Conservation (phyloP, 1,140 invertebrate genomes). For the Trachymyrmex cornetzi region DNA sequence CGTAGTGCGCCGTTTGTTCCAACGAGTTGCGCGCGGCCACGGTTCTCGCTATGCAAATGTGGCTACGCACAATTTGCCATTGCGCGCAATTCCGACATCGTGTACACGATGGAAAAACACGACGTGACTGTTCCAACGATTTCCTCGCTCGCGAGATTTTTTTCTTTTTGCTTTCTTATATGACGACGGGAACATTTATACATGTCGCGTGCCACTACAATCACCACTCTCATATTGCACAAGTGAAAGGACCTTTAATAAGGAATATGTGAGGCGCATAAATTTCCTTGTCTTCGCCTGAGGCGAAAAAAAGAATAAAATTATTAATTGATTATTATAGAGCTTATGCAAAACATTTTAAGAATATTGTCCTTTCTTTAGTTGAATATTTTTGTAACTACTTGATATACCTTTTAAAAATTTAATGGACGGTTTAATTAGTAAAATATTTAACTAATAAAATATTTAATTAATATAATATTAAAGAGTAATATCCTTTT, state of each 20-base stretch:
- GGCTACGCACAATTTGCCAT: constrained; percentile 60
- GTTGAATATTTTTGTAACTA: not conserved
- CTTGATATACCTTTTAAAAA: not conserved
- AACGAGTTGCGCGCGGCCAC: constrained; percentile 8
- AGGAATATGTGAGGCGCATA: not conserved
- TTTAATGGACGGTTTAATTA: not conserved
- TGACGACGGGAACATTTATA: constrained; percentile 49
- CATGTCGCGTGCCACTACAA: constrained; percentile 49
- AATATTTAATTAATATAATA: not conserved
- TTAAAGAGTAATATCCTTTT: not conserved
- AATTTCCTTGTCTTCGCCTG: constrained; percentile 24
- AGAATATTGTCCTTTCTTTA: not conserved
- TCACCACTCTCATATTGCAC: constrained; percentile 38
- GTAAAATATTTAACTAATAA: not conserved
- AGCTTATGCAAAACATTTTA: not conserved
- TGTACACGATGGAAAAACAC: constrained; percentile 25
- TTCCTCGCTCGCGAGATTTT: constrained; percentile 23
- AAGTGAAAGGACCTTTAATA: constrained; percentile 40
- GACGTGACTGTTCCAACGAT: not conserved
- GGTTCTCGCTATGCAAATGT: constrained; percentile 62
- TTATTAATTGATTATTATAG: constrained; percentile 8
- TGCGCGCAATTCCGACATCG: constrained; percentile 17
- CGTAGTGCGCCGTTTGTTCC: constrained; percentile 37
- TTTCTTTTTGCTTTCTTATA: constrained; percentile 31
- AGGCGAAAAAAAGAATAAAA: not conserved